These are phyloP conservation scores for Pyrgilauda ruficollis DNA, from an alignment of 2,113 vertebrate genomes.

Conservation along the genomic window DNA sequence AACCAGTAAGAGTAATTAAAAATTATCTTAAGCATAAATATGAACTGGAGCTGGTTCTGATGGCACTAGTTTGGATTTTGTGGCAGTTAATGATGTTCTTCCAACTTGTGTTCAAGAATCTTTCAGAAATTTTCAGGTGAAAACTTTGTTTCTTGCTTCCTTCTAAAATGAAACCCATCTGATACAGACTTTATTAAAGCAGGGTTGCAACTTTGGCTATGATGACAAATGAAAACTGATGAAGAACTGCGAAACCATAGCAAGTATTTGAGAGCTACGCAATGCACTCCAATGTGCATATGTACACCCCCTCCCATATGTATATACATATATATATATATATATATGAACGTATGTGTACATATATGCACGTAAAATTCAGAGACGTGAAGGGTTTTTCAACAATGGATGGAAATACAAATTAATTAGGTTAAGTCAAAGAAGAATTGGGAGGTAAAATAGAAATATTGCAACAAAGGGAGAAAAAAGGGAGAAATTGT, in stretches of 20 bases:
- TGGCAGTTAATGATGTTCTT: not conserved
- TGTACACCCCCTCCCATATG: not conserved
- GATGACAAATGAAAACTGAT: not conserved
- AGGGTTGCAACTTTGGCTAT: not conserved
- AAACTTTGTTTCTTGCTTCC: not conserved
- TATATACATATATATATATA: too few relatives aligned
- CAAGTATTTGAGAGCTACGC: not conserved
- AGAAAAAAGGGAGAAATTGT: not conserved
- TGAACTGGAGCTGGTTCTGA: not conserved
- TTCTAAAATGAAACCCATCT: not conserved
- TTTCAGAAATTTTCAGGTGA: not conserved
- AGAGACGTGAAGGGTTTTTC: not conserved
- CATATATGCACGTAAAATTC: not conserved
- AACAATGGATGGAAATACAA: not conserved
- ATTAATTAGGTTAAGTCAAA: not conserved
- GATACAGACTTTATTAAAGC: not conserved
- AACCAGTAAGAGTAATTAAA: not conserved
- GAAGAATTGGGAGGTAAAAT: not conserved
- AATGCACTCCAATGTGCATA: not conserved
- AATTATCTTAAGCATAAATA: not conserved
- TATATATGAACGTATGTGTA: not conserved
- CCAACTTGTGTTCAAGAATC: not conserved
- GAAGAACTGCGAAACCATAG: not conserved
- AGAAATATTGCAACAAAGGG: not conserved
- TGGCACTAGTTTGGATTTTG: not conserved